Evolutionary conservation across 2,888 invertebrate species (phyloP).

Genomic region (Trissonchulus latispiculum): DNA sequence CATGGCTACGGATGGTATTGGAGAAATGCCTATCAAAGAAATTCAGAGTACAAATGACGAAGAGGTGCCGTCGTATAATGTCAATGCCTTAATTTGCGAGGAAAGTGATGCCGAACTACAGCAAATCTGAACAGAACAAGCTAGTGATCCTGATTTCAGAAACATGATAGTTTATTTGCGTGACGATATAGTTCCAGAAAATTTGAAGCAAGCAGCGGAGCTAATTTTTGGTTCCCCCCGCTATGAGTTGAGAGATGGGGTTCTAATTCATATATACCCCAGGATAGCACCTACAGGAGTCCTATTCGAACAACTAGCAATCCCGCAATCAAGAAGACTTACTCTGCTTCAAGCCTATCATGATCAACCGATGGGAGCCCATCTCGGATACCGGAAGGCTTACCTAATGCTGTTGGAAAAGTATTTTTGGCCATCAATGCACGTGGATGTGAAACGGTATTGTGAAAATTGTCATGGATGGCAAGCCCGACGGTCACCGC

Average conservation of each 20-base stretch:
- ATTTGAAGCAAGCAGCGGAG: neutral
- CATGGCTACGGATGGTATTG: too few species aligned
- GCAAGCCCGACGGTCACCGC: neutral
- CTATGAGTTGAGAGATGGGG: neutral
- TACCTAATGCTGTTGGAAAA: neutral
- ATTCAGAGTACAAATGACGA: too few species aligned
- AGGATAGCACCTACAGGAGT: neutral
- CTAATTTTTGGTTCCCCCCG: neutral
- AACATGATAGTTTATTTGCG: neutral
- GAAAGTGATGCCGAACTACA: too few species aligned
- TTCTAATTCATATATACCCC: neutral
- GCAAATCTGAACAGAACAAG: neutral
- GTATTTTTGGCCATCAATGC: neutral
- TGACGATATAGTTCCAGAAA: neutral
- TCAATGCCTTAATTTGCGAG: too few species aligned
- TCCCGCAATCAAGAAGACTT: neutral
- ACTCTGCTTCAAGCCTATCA: conserved; percentile 19
- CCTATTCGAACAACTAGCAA: neutral
- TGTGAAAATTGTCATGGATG: neutral
- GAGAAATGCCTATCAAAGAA: too few species aligned
- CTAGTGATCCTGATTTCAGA: neutral
- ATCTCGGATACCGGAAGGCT: conserved; percentile 22
- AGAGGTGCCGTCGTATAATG: too few species aligned
- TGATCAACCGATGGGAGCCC: conserved; percentile 23
- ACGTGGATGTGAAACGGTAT: neutral